Base-by-base conservation (phyloP, 2,113 vertebrate genomes). In the Pachyramphus minor region DNA sequence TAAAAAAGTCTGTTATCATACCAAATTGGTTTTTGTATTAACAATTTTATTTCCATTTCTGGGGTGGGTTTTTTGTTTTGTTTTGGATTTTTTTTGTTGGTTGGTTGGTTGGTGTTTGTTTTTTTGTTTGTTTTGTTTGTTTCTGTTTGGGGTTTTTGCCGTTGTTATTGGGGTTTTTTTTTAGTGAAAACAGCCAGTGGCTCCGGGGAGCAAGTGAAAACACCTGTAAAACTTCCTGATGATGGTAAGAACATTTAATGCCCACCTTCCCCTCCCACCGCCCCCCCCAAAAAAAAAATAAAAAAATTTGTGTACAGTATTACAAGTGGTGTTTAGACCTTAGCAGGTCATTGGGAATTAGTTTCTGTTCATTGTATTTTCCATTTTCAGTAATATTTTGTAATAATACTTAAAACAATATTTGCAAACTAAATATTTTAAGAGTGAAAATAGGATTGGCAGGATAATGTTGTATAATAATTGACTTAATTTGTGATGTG, bases 221-320 rank as follows among this genome's bases (percentile, higher is more conserved):
- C 17, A 66, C 35, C 87, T 37, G 12, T 24, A 41, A 92, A 82
- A 49, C 69, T 91, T 89, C 81, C 93, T 71, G 58, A 71, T 92
- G 83, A 83, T 62, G 60, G 95, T 96, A 91, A 97, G 91, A 80
- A 55, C 59, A 7, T 53, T 84, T 84, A 81, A 78, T 53, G 15
- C 4, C 10, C 22, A 7, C n/a, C n/a, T 8, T 12, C 15, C 20
- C 41, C 18, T 14, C n/a, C 14, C 16, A 15, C 13, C 5, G 7
- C 12, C 22, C 20, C 3, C 15, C 33, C 22, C 42, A 6, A 60
- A 12, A 49, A 49, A 49, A 2, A 3, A 10, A 42, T 52, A 66
- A 73, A 69, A 60, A 52, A 6, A 21, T 4, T 87, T 74, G 16
- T 8, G 4, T 59, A 28, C 11, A 18, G 3, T 24, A 30, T 75